phyloP scores from a whole-genome alignment of 2,888 invertebrate genomes.

The Chalcosyrphus nemorum region DNA sequence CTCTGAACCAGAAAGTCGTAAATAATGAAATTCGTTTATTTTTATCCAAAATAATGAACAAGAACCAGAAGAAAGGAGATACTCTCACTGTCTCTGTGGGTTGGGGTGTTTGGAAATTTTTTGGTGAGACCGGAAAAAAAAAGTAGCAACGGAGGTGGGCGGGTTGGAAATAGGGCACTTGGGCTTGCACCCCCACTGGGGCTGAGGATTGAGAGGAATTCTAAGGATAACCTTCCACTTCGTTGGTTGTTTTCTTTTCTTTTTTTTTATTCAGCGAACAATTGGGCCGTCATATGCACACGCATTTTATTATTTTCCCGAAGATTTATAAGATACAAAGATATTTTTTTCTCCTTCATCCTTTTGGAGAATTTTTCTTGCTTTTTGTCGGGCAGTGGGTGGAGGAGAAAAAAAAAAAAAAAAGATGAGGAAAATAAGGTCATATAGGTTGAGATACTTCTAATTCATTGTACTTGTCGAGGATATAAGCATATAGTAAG shows the following conservation, averaged over 20 bases:
- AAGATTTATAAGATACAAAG: slow-evolving; percentile 67
- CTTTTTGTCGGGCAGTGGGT: slow-evolving; percentile 18
- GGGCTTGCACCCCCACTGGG: background rate
- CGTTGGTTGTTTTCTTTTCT: background rate
- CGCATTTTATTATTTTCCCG: slow-evolving; percentile 68
- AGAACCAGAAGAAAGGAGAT: slow-evolving; percentile 14
- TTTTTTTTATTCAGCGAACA: slow-evolving; percentile 56
- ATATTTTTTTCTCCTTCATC: slow-evolving; percentile 2
- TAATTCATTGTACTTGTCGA: slow-evolving; percentile 67
- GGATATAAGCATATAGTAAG: slow-evolving; percentile 3
- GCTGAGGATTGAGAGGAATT: slow-evolving; percentile 7
- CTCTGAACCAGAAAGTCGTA: slow-evolving; percentile 81
- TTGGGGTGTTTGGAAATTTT: background rate
- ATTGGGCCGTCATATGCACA: slow-evolving; percentile 72
- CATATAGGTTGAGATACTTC: slow-evolving; percentile 57
- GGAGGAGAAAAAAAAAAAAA: slow-evolving; percentile 14
- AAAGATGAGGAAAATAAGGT: slow-evolving; percentile 55
- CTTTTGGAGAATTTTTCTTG: background rate
- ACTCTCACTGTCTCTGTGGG: slow-evolving; percentile 22
- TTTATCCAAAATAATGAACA: slow-evolving; percentile 71
- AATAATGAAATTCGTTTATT: slow-evolving; percentile 77
- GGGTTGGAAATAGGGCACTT: slow-evolving; percentile 26
- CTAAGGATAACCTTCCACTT: slow-evolving; percentile 45
- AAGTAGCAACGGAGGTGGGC: slow-evolving; percentile 18
- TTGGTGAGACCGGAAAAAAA: slow-evolving; percentile 22